Evolutionary conservation across 2,888 invertebrate genomes (phyloP).

Genomic region (Rhagium mordax): DNA sequence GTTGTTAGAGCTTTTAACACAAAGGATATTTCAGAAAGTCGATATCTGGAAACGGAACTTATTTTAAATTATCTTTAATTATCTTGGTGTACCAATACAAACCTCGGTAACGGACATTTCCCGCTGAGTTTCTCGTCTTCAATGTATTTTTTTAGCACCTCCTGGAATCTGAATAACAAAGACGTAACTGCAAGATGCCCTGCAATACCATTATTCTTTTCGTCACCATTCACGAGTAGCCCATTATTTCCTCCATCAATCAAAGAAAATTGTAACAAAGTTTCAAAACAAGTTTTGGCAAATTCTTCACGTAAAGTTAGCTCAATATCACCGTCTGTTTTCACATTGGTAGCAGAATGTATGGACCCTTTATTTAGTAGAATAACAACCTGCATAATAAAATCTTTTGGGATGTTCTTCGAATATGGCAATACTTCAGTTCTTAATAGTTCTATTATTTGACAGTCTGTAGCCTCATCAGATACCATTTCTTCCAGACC

Average conservation of each 20-base stretch:
- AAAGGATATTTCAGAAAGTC: conserved; percentile 95
- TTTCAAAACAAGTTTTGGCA: conserved; percentile 97
- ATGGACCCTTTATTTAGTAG: conserved; percentile 90
- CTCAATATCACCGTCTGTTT: conserved; percentile 85
- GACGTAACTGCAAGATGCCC: conserved; percentile 92
- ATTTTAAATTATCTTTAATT: too few relatives aligned
- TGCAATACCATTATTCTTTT: conserved; percentile 74
- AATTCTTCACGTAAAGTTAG: conserved; percentile 93
- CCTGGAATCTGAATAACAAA: conserved; percentile 91
- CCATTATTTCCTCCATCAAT: conserved; percentile 79
- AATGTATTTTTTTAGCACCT: conserved; percentile 90
- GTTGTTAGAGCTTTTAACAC: conserved; percentile 96
- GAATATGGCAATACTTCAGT: conserved; percentile 89
- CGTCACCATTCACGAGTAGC: conserved; percentile 65
- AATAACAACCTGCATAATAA: conserved; percentile 87
- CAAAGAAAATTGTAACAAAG: conserved; percentile 93
- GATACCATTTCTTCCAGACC: conserved; percentile 75
- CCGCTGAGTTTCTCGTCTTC: conserved; percentile 88
- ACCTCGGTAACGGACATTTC: conserved; percentile 89
- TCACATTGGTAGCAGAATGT: conserved; percentile 80
- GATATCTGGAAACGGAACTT: conserved; percentile 77
- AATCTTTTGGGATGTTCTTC: conserved; percentile 83
- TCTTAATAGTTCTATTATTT: conserved; percentile 85
- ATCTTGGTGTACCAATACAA: conserved; percentile 43
- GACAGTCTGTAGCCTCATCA: conserved; percentile 87